These are phyloP conservation scores for Carapus acus DNA, from an alignment of 2,797 vertebrate genomes.

Conservation along the genomic window DNA sequence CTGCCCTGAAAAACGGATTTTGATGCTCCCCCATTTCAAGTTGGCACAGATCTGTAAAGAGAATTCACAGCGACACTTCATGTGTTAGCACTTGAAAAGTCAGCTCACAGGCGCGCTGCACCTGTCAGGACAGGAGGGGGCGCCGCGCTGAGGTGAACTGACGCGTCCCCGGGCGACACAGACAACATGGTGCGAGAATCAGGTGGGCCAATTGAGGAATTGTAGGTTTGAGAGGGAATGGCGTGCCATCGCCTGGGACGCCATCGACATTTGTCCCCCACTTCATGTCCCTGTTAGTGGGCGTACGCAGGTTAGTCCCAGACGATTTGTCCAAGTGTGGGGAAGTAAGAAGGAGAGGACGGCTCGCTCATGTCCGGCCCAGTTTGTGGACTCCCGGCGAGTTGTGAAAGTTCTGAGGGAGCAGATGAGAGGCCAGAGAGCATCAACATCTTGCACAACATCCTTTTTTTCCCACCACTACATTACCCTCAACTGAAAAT, in stretches of 20 bases:
- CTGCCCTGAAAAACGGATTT: no score
- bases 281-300: constrained; percentile 3
- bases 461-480: no score
- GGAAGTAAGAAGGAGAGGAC: constrained; percentile 14
- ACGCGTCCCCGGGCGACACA: no score
- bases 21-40: no score
- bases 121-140: no score
- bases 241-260: background rate
- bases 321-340: constrained; percentile 23
- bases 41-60: no score
- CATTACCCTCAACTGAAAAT: no score
- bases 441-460: background rate
- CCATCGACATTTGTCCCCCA: constrained; percentile 13
- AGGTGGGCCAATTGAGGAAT: background rate
- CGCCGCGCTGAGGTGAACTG: no score
- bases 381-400: constrained; percentile 75
- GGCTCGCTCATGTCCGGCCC: constrained; percentile 66
- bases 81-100: no score
- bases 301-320: constrained; percentile 14
- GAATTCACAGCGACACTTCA: no score
- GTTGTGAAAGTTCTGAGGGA: constrained; percentile 70
- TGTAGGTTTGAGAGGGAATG: constrained; percentile 6
- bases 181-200: background rate
- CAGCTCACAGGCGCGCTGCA: no score
- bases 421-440: constrained; percentile 17